phyloP scores from a whole-genome alignment of 37 sponge, comb jelly and placozoan genomes.

The Haliclona indistincta region DNA sequence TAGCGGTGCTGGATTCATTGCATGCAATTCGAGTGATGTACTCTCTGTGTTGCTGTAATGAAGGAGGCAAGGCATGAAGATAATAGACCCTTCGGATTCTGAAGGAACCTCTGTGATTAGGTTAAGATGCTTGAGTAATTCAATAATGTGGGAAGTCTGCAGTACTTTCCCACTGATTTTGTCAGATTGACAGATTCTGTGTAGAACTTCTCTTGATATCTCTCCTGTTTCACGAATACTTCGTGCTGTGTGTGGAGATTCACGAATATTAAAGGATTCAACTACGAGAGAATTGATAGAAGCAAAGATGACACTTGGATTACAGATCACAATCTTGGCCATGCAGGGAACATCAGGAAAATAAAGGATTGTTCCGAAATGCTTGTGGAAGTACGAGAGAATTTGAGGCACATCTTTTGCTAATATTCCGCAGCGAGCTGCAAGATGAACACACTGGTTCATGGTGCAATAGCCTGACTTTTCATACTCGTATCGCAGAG shows the following conservation, averaged over 20 bases:
- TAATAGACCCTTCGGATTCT: not conserved
- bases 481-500: not conserved
- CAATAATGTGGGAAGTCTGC: not conserved
- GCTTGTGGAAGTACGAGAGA: not conserved
- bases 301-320: not conserved
- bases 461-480: not conserved
- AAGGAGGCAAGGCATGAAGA: slow-evolving; percentile 1
- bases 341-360: not conserved
- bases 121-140: not conserved
- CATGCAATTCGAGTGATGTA: not conserved
- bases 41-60: not conserved
- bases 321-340: not conserved
- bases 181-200: not conserved
- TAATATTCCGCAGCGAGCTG: not conserved
- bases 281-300: not conserved
- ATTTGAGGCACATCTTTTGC: not conserved
- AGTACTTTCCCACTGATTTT: not conserved
- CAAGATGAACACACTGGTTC: not conserved
- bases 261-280: not conserved
- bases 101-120: not conserved
- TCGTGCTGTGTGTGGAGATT: not conserved
- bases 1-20: not conserved
- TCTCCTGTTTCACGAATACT: not conserved
- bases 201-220: not conserved
- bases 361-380: not conserved